Conservation (phyloP, 1,140 invertebrate genomes). For the Pygmarrhopalites habei region DNA sequence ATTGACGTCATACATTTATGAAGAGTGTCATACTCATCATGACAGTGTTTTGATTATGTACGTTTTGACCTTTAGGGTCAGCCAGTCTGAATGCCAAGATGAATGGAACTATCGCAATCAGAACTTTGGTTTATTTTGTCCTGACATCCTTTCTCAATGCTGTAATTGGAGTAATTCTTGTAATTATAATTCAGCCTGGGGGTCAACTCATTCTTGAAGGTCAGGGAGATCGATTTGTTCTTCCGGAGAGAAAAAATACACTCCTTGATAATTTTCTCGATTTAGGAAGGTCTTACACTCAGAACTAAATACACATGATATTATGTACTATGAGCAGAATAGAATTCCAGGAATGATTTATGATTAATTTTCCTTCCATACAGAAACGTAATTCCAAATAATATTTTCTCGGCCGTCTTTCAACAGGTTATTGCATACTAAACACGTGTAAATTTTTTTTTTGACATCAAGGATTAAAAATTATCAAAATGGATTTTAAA, state of each 20-base stretch:
- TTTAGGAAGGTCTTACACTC: conserved; percentile 64
- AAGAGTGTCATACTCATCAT: too few species aligned
- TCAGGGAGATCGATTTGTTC: conserved; percentile 45
- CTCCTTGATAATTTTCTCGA: conserved; percentile 76
- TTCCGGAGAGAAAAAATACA: conserved; percentile 54
- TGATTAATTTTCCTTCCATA: background rate
- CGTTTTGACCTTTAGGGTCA: too few species aligned
- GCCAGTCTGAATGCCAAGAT: conserved; percentile 76
- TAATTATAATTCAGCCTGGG: conserved; percentile 68
- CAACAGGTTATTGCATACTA: conserved; percentile 53
- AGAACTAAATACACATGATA: background rate
- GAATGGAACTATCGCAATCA: conserved; percentile 74
- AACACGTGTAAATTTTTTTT: background rate
- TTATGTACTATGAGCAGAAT: background rate
- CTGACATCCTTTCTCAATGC: conserved; percentile 72
- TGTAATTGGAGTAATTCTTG: conserved; percentile 64
- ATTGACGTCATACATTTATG: too few species aligned
- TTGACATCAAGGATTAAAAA: background rate
- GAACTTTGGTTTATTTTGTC: conserved; percentile 71
- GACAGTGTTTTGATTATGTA: too few species aligned
- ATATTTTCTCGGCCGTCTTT: conserved; percentile 79
- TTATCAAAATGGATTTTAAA: background rate
- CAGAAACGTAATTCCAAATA: conserved; percentile 77
- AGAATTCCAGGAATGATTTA: too few species aligned
- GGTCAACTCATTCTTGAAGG: conserved; percentile 53